Evolutionary conservation across 35 echinoderm and acorn worm genomes (phyloP).

Genomic region (Acanthaster planci): DNA sequence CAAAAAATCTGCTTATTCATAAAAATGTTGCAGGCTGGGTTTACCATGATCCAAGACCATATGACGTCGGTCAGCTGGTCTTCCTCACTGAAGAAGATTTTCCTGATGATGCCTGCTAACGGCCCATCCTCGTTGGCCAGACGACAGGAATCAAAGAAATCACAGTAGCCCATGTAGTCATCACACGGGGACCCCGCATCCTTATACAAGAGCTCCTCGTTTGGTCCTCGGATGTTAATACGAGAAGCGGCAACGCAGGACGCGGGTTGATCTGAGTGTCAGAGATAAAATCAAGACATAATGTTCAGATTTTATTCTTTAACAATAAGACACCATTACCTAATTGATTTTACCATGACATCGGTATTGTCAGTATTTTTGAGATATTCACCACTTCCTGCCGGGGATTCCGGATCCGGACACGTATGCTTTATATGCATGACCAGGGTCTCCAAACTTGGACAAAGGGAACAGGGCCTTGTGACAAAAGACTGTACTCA

Average conservation of each 20-base stretch:
- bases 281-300: neutral
- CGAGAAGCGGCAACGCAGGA: constrained; percentile 25
- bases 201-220: neutral
- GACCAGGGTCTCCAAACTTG: too few relatives aligned
- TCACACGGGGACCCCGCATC: constrained; percentile 67
- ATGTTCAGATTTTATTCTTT: too few relatives aligned
- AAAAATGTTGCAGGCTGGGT: neutral
- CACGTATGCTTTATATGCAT: too few relatives aligned
- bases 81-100: constrained; percentile 73
- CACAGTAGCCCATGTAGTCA: constrained; percentile 92
- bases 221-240: constrained; percentile 28
- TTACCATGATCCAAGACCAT: constrained; percentile 59
- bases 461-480: too few relatives aligned
- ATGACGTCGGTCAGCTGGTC: constrained; percentile 67
- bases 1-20: neutral
- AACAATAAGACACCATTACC: too few relatives aligned
- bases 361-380: too few relatives aligned
- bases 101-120: constrained; percentile 71
- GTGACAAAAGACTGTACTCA: too few relatives aligned
- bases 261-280: neutral
- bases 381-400: too few relatives aligned
- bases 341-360: too few relatives aligned
- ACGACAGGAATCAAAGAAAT: constrained; percentile 65
- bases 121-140: constrained; percentile 77
- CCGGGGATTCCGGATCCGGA: too few relatives aligned